These are phyloP conservation scores for Ellobius talpinus DNA, from an alignment of 2,113 vertebrate species.

Conservation along the genomic window DNA sequence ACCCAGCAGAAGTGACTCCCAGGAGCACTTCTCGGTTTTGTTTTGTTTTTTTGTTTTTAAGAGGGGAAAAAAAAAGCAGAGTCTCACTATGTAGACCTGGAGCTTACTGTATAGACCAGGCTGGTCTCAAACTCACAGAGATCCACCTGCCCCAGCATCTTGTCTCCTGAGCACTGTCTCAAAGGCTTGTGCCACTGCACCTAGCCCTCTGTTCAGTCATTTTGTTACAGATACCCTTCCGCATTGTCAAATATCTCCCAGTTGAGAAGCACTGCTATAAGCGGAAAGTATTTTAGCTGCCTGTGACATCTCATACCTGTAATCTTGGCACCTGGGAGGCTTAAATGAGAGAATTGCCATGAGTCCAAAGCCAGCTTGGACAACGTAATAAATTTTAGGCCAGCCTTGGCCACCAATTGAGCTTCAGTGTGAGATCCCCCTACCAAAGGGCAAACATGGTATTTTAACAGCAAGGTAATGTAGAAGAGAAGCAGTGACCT, in stretches of 20 bases:
- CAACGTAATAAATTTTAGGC: not conserved
- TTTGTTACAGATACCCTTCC: not conserved
- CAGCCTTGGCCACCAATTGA: not conserved
- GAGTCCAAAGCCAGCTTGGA: not conserved
- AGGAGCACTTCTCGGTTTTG: not conserved
- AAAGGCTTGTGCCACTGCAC: not conserved
- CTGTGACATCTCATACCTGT: not conserved
- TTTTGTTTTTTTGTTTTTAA: not conserved
- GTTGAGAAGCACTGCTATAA: not conserved
- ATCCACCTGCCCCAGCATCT: too few species aligned
- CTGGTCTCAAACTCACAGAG: not conserved
- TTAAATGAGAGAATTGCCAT: not conserved
- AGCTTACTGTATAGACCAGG: not conserved
- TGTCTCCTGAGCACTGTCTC: not conserved
- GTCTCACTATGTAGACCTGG: not conserved
- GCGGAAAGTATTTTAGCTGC: not conserved
- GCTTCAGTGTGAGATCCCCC: not conserved
- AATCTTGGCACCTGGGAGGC: not conserved
- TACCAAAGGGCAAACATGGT: not conserved
- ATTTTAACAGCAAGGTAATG: not conserved
- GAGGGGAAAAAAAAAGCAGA: not conserved
- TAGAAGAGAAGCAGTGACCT: slow-evolving; percentile 15
- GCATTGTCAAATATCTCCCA: not conserved
- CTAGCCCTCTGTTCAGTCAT: not conserved
- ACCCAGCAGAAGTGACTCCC: not conserved